A percentile compares a stretch with the other conserved stretches of the same genome.
These are phyloP conservation scores for Drosophila neonasuta DNA, from an alignment of 2,888 invertebrate species.

Conservation along the genomic window DNA sequence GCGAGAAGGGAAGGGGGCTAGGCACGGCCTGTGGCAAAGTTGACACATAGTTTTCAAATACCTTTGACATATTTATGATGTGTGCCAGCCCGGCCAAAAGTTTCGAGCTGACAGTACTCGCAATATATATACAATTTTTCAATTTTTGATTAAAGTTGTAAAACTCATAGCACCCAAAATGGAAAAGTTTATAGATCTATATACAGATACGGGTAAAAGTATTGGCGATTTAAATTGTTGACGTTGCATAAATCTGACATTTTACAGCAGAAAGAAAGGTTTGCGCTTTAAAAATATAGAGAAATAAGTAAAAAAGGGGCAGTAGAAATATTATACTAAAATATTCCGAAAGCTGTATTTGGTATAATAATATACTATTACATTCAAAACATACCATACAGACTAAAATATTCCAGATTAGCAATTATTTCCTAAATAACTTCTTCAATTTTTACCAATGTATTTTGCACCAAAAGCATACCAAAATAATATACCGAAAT, in stretches of 20 bases:
- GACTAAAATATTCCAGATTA: too few relatives aligned
- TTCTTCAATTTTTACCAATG: too few relatives aligned
- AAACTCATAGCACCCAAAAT: slow-evolving; percentile 24
- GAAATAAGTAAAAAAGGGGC: too few relatives aligned
- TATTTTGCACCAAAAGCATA: too few relatives aligned
- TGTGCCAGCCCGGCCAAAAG: slow-evolving; percentile 42
- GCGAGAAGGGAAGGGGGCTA: background rate
- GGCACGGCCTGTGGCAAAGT: slow-evolving; percentile 34
- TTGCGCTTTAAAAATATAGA: background rate
- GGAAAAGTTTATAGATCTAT: slow-evolving; percentile 21
- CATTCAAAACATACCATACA: too few relatives aligned
- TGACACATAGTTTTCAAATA: slow-evolving; percentile 69
- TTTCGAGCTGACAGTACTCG: slow-evolving; percentile 21
- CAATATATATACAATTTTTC: slow-evolving; percentile 17
- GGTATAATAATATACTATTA: too few relatives aligned
- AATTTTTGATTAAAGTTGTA: slow-evolving; percentile 46
- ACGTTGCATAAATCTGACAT: background rate
- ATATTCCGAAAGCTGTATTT: too few relatives aligned
- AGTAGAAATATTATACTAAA: too few relatives aligned
- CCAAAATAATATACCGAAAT: too few relatives aligned
- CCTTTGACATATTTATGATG: slow-evolving; percentile 62
- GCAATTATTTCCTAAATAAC: too few relatives aligned
- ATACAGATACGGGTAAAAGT: slow-evolving; percentile 4
- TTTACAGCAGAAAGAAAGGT: too few relatives aligned
- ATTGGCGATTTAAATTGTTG: slow-evolving; percentile 3